Evolutionary conservation across 1,140 invertebrate genomes (phyloP).

Genomic region (Idris sp.): DNA sequence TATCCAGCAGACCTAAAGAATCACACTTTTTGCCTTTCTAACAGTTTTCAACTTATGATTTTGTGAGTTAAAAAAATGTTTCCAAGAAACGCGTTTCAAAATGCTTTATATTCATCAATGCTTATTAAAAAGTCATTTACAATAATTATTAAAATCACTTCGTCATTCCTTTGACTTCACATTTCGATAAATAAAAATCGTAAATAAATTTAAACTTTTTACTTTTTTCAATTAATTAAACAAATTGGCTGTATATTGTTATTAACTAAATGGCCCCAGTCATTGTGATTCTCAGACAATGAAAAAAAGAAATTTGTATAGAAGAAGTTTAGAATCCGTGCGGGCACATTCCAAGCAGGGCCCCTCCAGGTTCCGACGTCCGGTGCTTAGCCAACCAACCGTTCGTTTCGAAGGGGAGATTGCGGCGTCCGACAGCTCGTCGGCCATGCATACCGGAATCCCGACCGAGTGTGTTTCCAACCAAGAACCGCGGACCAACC

Average conservation of each 20-base stretch:
- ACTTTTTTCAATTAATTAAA: no score
- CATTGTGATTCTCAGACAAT: conserved; percentile 13
- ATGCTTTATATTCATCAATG: conserved; percentile 22
- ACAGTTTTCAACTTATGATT: no score
- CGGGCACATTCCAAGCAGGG: conserved; percentile 70
- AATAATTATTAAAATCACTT: conserved; percentile 47
- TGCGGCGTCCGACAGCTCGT: conserved; percentile 68
- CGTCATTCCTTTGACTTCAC: conserved; percentile 48
- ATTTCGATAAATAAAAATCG: conserved; percentile 51
- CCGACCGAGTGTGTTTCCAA: conserved; percentile 58
- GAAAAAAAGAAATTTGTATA: conserved; percentile 53
- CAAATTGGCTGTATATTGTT: no score
- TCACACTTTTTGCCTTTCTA: no score
- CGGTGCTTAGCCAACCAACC: conserved; percentile 66
- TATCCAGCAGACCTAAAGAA: no score
- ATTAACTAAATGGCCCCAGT: no score
- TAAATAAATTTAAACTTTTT: no score
- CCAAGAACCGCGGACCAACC: conserved; percentile 64
- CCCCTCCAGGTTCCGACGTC: conserved; percentile 66
- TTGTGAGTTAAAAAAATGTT: no score
- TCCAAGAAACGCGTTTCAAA: conserved; percentile 11
- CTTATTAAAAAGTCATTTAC: conserved; percentile 51
- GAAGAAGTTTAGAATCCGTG: conserved; percentile 73
- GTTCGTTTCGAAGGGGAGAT: conserved; percentile 73
- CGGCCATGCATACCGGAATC: conserved; percentile 70